A percentile compares a stretch with the other conserved stretches of the same genome.
Conservation (phyloP, 37 sponge, comb jelly and placozoan species). For the Lycopodina hypogea region DNA sequence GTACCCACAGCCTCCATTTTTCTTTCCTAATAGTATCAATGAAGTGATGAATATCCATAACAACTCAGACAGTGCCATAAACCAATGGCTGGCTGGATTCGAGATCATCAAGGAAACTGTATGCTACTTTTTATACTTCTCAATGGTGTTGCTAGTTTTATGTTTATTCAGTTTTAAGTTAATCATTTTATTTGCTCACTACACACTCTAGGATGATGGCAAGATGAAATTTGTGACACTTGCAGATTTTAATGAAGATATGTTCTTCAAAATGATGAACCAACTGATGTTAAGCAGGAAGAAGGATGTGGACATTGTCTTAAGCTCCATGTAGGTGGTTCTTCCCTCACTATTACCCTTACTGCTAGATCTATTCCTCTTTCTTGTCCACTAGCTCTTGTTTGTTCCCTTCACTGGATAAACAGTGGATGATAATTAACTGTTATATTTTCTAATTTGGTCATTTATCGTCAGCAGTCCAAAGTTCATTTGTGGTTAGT, state of each 20-base stretch:
- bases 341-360: no score
- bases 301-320: conserved; percentile 48
- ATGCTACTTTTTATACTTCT: conserved; percentile 22
- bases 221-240: conserved; percentile 20
- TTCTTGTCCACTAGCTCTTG: neutral
- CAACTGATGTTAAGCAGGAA: conserved; percentile 33
- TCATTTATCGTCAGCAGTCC: no score
- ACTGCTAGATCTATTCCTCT: neutral
- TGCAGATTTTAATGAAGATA: conserved; percentile 34
- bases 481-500: no score
- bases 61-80: conserved; percentile 19
- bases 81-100: conserved; percentile 32
- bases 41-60: conserved; percentile 15
- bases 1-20: no score
- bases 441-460: no score
- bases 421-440: no score
- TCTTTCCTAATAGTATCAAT: neutral
- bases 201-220: conserved; percentile 18
- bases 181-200: no score
- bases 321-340: conserved; percentile 10
- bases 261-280: conserved; percentile 40
- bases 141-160: conserved; percentile 35
- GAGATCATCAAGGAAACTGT: conserved; percentile 23
- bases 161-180: no score
- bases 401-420: no score